These are phyloP conservation scores for Pinna nobilis DNA, from an alignment of 1,140 invertebrate species.

Conservation along the genomic window DNA sequence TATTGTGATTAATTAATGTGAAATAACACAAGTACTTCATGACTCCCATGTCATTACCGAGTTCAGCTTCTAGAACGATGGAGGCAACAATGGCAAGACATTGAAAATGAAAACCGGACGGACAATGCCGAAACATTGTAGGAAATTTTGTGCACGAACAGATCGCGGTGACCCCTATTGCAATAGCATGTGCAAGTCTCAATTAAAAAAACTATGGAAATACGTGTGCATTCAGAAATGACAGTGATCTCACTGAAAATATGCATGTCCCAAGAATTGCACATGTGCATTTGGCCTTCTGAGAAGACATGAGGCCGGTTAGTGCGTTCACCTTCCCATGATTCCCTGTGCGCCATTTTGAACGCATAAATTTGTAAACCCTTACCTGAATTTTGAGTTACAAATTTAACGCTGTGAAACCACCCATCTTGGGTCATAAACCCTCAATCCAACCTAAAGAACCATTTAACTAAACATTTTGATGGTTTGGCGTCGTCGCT, in stretches of 20 bases:
- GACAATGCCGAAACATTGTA: too few relatives aligned
- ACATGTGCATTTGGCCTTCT: too few relatives aligned
- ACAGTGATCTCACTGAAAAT: too few relatives aligned
- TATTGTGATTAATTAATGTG: too few relatives aligned
- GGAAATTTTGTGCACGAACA: neutral
- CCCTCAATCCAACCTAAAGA: constrained; percentile 69
- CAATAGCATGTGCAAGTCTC: neutral
- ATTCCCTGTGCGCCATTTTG: constrained; percentile 52
- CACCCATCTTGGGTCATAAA: constrained; percentile 68
- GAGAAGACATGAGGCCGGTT: neutral
- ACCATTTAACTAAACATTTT: constrained; percentile 68
- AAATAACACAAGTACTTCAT: too few relatives aligned
- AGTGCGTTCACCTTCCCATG: constrained; percentile 39
- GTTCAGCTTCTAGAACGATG: too few relatives aligned
- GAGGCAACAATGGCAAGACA: too few relatives aligned
- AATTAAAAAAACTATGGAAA: neutral
- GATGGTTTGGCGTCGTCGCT: constrained; percentile 13
- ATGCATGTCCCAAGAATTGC: constrained; percentile 7
- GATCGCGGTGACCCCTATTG: neutral
- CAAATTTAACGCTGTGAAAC: constrained; percentile 60
- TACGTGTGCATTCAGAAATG: too few relatives aligned
- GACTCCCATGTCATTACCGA: too few relatives aligned
- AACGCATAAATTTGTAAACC: constrained; percentile 3
- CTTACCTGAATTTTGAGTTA: constrained; percentile 64
- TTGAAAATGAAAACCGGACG: too few relatives aligned